A percentile compares a stretch with the other conserved stretches of the same genome.
These are phyloP conservation scores for Melanargia galathea DNA, from an alignment of 2,888 invertebrate species.

Conservation along the genomic window DNA sequence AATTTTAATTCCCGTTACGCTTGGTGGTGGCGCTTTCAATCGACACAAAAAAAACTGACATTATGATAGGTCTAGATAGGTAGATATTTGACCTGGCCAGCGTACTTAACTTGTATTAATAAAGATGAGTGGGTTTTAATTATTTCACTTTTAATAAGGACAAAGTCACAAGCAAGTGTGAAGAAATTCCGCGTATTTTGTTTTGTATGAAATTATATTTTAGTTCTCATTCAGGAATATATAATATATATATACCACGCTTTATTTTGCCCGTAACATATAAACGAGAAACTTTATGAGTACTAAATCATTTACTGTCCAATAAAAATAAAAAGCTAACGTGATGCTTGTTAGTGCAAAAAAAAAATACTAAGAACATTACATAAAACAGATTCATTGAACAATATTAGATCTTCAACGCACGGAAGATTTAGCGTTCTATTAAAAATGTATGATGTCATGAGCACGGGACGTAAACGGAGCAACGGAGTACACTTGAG, in stretches of 20 bases:
- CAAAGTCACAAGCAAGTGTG: too few relatives aligned
- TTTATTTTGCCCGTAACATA: slow-evolving; percentile 10
- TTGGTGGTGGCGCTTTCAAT: too few relatives aligned
- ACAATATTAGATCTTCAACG: slow-evolving; percentile 8
- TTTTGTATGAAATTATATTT: too few relatives aligned
- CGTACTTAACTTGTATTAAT: too few relatives aligned
- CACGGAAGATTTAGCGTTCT: slow-evolving; percentile 17
- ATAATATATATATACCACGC: background rate
- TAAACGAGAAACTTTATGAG: slow-evolving; percentile 36
- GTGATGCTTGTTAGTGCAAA: slow-evolving; percentile 14
- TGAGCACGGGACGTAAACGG: slow-evolving; percentile 27
- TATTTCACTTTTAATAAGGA: background rate
- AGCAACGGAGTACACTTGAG: slow-evolving; percentile 22
- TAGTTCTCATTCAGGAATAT: background rate
- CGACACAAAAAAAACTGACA: too few relatives aligned
- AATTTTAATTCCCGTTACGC: too few relatives aligned
- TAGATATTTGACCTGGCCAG: too few relatives aligned
- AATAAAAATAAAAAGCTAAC: slow-evolving; percentile 33
- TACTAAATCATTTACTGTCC: slow-evolving; percentile 42
- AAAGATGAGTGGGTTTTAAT: background rate
- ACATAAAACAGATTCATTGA: slow-evolving; percentile 15
- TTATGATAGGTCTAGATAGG: too few relatives aligned
- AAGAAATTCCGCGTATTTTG: too few relatives aligned
- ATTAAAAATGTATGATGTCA: slow-evolving; percentile 25
- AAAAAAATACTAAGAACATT: slow-evolving; percentile 19